Evolutionary conservation across 1,140 invertebrate species (phyloP), one percentile per base, ranked within the genome.

Genomic region (Tetramorium parvispinum): DNA sequence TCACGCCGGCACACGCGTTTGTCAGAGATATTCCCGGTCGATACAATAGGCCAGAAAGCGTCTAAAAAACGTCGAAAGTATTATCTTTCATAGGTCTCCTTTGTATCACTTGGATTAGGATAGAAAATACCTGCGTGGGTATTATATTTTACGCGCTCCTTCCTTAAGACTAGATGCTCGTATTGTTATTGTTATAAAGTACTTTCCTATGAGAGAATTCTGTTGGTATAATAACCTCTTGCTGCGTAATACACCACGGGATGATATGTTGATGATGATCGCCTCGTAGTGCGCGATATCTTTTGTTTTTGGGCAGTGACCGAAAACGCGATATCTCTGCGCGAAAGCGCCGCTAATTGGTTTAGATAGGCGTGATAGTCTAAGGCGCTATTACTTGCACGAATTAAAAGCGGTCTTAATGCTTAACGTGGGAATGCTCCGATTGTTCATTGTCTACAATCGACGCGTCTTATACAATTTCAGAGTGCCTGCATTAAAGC

Each of bases 391-490:
- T 90, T 85, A 90, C 83, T 81, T 55, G 83, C 24, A 55, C 87
- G 75, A 90, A 90, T 91, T 91, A 90, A 91, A 88, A 87, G 78
- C 85, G 63, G 53, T 86, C 79, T 89, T 88, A 81, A 90, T 86
- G 87, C 77, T 32, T 87, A 89, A 91, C 87, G 85, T 91, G 89
- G 79, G 89, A 91, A 88, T 77, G 83, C 63, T 81, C 85, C 49
- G 76, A 88, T 90, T 65, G 43, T 73, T 73, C 79, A 70, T 88
- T 88, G 90, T 88, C 32, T 82, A 57, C 53, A 68, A 86, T 86
- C 76, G 70, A 85, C 75, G 83, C 32, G 24, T 40, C 57, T 59
- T n/a, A 46, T 66, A 65, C 49, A 88, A 75, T 70, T 86, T 88
- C 43, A 61, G 70, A 81, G 46, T 68, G 86, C 85, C 61, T 88